Evolutionary conservation across 2,797 vertebrate genomes (phyloP), one percentile per base, ranked within the genome.

Genomic region (Xerus rutilus): DNA sequence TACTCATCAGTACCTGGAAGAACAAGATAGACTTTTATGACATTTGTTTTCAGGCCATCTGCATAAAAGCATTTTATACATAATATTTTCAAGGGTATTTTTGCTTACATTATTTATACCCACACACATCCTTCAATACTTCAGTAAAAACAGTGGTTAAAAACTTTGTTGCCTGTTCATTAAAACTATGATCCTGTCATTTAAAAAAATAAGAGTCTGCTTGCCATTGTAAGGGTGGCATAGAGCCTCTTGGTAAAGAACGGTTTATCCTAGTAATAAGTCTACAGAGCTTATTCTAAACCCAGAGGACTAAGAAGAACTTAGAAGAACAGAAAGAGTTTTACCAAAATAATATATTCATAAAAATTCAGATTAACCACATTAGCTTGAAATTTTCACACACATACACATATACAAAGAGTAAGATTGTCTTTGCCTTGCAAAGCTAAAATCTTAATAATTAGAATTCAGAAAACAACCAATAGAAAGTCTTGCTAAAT

Each of bases 401-500:
- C 21, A 62, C 23, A 62, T 10, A 59, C 14, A 21, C 25, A 35
- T 5, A 35, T 39, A 65, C 11, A 94, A 86, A 70, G 5, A 67
- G 28, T 69, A 73, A 89, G 32, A 30, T 74, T 86, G 14, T 67
- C 54, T 86, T 89, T 89, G 23, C 32, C 17, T 92, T 70, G 49
- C 4, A 14, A 52, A 92, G 54, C 79, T 95, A 91, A 96, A 94
- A 83, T 83, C 14, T 59, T 78, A 65, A 70, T 86, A 77, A 73
- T 90, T 87, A 74, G 57, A 95, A 77, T 90, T 95, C 69, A 96
- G 47, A 70, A 88, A 88, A 65, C 12, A 85, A 74, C 77, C 17
- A 35, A 49, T 43, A 89, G 49, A 20, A 96, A 73, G 70, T 86
- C 67, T 59, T 57, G 8, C 45, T 90, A 14, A 73, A 10, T 73